A percentile compares a stretch with the other conserved stretches of the same genome.
Conservation (phyloP, 2,113 vertebrate species). For the Leucoraja erinaceus region DNA sequence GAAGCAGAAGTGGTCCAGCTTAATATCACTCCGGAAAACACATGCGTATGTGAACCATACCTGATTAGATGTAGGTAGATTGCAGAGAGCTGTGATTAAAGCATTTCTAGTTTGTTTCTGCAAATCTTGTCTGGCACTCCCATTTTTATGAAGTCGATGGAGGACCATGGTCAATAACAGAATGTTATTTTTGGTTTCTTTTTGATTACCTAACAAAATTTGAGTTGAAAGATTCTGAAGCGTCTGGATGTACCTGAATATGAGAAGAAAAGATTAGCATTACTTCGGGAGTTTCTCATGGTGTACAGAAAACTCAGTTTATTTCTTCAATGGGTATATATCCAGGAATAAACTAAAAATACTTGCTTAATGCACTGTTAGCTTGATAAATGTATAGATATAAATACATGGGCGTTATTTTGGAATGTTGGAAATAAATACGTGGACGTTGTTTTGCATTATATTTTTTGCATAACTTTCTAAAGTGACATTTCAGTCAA, state of each 20-base stretch:
- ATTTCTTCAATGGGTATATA: neutral
- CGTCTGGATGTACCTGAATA: constrained; percentile 55
- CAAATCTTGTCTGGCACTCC: constrained; percentile 38
- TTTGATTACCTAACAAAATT: constrained; percentile 51
- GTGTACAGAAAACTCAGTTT: neutral
- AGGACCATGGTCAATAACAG: constrained; percentile 53
- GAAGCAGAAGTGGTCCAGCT: neutral
- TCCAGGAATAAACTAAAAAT: neutral
- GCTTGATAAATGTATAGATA: neutral
- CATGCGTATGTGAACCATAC: constrained; percentile 44
- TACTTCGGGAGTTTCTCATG: neutral
- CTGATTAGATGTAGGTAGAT: constrained; percentile 50
- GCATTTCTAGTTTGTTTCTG: constrained; percentile 52
- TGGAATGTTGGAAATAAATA: neutral
- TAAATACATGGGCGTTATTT: neutral
- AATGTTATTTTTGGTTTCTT: constrained; percentile 60
- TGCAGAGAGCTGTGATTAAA: constrained; percentile 55
- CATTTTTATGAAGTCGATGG: constrained; percentile 53
- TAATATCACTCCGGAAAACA: neutral
- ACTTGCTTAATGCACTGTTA: neutral
- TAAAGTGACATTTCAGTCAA: neutral
- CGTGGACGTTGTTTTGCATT: neutral
- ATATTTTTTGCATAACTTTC: neutral
- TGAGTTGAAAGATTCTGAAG: constrained; percentile 59
- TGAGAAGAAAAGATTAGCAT: constrained; percentile 8